Percentiles rank a stretch among this genome's conserved stretches.
Conservation (phyloP, 2,888 invertebrate species). For the Himalopsyche tibetana region DNA sequence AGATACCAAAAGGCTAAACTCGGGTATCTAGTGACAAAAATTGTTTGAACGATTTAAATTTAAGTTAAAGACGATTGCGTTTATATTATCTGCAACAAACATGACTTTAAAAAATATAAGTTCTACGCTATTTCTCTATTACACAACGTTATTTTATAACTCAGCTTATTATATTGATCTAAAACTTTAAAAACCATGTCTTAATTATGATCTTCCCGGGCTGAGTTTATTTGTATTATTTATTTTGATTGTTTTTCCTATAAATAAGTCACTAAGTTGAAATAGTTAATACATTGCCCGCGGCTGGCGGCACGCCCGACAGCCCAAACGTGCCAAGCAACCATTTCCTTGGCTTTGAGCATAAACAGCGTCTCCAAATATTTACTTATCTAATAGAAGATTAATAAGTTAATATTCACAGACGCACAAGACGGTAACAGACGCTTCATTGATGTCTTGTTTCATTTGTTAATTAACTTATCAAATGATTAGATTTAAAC, state of each 20-base stretch:
- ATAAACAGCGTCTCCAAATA: constrained; percentile 57
- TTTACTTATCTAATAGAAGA: constrained; percentile 63
- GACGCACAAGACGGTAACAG: constrained; percentile 31
- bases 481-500: constrained; percentile 29
- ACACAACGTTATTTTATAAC: too few species aligned
- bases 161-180: too few species aligned
- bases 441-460: constrained; percentile 27
- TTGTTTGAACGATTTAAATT: too few species aligned
- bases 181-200: neutral
- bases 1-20: too few species aligned
- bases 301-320: constrained; percentile 43
- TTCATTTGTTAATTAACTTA: constrained; percentile 35
- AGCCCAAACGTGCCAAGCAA: constrained; percentile 60
- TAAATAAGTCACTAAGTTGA: constrained; percentile 31
- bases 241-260: constrained; percentile 32
- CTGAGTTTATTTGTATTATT: constrained; percentile 18
- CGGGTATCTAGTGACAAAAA: too few species aligned
- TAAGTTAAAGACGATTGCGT: too few species aligned
- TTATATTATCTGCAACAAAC: too few species aligned
- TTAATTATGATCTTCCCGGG: constrained; percentile 24
- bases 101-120: too few species aligned
- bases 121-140: too few species aligned
- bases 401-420: constrained; percentile 64
- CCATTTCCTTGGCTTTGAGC: constrained; percentile 60
- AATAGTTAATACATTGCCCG: constrained; percentile 40